Percentiles rank a stretch among this genome's conserved stretches.
These are phyloP conservation scores for Diabrotica balteata DNA, from an alignment of 2,888 invertebrate species.

Conservation along the genomic window DNA sequence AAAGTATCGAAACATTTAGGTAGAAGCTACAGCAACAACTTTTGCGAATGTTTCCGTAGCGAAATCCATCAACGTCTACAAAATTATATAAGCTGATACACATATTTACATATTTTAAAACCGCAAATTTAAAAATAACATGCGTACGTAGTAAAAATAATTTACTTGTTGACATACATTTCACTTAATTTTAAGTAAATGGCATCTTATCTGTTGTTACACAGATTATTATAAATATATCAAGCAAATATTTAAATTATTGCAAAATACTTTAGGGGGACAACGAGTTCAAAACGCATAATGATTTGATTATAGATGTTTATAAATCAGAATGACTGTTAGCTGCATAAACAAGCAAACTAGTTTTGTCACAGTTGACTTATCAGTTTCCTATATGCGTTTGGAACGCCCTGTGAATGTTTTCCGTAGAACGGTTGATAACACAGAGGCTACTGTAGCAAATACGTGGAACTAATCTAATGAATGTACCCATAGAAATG, in stretches of 20 bases:
- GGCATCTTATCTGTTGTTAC: neutral
- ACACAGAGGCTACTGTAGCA: neutral
- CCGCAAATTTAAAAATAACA: neutral
- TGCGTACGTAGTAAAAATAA: neutral
- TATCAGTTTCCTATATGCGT: slow-evolving; percentile 11
- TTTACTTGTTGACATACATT: neutral
- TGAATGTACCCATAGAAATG: slow-evolving; percentile 5
- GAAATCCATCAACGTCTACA: neutral
- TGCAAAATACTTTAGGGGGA: too few relatives aligned
- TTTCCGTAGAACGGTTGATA: neutral
- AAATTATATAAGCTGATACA: neutral
- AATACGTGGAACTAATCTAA: neutral
- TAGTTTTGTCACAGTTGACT: slow-evolving; percentile 10
- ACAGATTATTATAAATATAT: neutral
- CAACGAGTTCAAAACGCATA: too few relatives aligned
- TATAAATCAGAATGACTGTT: too few relatives aligned
- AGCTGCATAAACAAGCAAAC: neutral
- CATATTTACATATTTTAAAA: neutral
- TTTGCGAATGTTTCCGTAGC: neutral
- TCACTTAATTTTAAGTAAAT: neutral
- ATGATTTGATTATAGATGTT: too few relatives aligned
- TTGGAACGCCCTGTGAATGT: neutral
- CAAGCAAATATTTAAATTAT: too few relatives aligned
- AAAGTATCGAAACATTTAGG: too few relatives aligned
- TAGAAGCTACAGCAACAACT: too few relatives aligned